Percentiles rank a stretch among this genome's conserved stretches.
Conservation (phyloP, 2,888 invertebrate species). For the Meandrusa payeni region DNA sequence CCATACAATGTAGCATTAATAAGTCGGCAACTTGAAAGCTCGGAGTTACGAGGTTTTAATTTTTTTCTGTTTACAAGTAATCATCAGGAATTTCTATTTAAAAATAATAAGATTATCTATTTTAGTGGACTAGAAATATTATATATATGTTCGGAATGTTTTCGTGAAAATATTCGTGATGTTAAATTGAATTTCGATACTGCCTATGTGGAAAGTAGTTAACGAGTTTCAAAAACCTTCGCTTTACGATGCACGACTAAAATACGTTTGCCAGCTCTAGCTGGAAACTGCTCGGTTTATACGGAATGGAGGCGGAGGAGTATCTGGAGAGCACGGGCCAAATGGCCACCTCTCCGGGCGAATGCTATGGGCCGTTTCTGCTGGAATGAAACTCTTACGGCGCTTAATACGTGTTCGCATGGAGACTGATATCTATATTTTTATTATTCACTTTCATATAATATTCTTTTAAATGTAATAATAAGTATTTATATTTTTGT, state of each 20-base stretch:
- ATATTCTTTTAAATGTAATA: too few relatives aligned
- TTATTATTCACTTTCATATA: neutral
- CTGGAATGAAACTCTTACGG: slow-evolving; percentile 49
- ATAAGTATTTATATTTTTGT: too few relatives aligned
- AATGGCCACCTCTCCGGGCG: slow-evolving; percentile 69
- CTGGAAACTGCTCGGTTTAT: slow-evolving; percentile 69
- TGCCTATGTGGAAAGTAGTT: slow-evolving; percentile 43
- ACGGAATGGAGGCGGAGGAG: slow-evolving; percentile 64
- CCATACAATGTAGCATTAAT: slow-evolving; percentile 63
- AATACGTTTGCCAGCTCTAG: slow-evolving; percentile 68
- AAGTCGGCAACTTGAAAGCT: slow-evolving; percentile 52
- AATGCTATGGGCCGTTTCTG: slow-evolving; percentile 67
- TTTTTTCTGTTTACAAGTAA: too few relatives aligned
- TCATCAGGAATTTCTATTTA: too few relatives aligned
- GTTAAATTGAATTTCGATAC: slow-evolving; percentile 13
- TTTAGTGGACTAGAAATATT: too few relatives aligned
- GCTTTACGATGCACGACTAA: slow-evolving; percentile 71
- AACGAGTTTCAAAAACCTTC: slow-evolving; percentile 58
- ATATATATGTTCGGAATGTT: neutral
- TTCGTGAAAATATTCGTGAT: neutral
- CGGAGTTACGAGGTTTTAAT: neutral
- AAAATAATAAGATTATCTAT: too few relatives aligned
- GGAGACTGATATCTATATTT: slow-evolving; percentile 25
- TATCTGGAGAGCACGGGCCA: slow-evolving; percentile 59
- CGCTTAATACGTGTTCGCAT: slow-evolving; percentile 46